Conservation (phyloP, 2,797 vertebrate genomes). For the Pachyuromys duprasi region DNA sequence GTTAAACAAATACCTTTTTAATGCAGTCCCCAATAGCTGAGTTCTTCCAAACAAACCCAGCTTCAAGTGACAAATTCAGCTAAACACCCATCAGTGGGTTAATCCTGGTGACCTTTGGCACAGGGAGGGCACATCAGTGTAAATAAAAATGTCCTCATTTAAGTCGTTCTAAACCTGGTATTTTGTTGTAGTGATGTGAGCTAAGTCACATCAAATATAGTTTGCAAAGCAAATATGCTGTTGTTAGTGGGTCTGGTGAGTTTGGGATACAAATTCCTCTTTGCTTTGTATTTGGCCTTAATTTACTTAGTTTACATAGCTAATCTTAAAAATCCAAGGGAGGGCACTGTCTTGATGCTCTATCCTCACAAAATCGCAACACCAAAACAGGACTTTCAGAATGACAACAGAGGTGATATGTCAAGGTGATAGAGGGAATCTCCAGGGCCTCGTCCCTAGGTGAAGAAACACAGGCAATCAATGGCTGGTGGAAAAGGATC, state of each 20-base stretch:
- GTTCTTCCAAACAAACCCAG: too few species aligned
- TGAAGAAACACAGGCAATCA: background rate
- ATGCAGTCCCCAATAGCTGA: background rate
- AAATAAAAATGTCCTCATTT: background rate
- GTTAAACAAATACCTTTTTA: background rate
- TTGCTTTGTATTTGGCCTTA: background rate
- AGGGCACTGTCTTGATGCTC: background rate
- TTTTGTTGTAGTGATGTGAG: background rate
- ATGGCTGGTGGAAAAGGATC: background rate
- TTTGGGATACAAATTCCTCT: background rate
- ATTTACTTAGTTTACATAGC: conserved; percentile 11
- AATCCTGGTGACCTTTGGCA: too few species aligned
- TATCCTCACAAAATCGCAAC: background rate
- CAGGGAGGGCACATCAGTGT: background rate
- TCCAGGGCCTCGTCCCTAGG: background rate
- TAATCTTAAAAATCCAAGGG: conserved; percentile 8
- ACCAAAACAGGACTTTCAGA: background rate
- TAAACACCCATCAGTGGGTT: too few species aligned
- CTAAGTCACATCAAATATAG: background rate
- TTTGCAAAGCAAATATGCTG: background rate
- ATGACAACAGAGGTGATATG: background rate
- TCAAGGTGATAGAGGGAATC: background rate
- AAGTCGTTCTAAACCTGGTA: background rate
- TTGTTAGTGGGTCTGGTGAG: background rate
- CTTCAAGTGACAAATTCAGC: background rate